phyloP scores from a whole-genome alignment of 2,888 invertebrate species.

The Xanthia togata region DNA sequence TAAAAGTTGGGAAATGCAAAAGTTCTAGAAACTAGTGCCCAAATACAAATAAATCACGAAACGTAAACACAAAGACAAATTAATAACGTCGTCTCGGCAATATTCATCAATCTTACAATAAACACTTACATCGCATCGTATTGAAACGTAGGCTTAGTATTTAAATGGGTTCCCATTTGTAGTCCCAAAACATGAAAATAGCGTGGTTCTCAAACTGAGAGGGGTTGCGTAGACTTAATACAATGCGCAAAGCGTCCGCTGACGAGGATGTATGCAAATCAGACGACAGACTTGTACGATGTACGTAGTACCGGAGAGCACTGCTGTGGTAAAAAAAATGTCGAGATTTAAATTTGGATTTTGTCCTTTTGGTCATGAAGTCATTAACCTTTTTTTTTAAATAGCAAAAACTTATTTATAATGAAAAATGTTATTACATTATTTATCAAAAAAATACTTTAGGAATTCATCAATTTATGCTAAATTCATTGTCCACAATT shows the following conservation, averaged over 20 bases:
- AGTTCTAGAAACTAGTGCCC: background rate
- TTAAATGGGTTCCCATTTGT: constrained; percentile 91
- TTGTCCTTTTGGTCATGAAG: background rate
- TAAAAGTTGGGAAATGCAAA: background rate
- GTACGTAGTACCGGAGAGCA: background rate
- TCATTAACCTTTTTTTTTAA: background rate
- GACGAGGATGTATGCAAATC: constrained; percentile 75
- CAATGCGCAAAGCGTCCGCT: constrained; percentile 74
- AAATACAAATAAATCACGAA: background rate
- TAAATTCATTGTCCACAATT: background rate
- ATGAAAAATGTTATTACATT: background rate
- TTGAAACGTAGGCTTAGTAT: constrained; percentile 90
- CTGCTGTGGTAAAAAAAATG: background rate
- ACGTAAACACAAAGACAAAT: constrained; percentile 28
- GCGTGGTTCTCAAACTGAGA: constrained; percentile 89
- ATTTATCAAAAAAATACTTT: background rate
- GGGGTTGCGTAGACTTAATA: constrained; percentile 84
- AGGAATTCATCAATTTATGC: background rate
- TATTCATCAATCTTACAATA: constrained; percentile 71
- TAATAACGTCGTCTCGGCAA: constrained; percentile 49
- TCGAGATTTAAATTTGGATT: background rate
- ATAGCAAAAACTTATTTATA: background rate
- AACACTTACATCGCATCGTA: constrained; percentile 82
- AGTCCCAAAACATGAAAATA: constrained; percentile 90
- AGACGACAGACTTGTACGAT: constrained; percentile 34